These are phyloP conservation scores for Onchidella celtica DNA, from an alignment of 2,888 invertebrate species.

Conservation along the genomic window DNA sequence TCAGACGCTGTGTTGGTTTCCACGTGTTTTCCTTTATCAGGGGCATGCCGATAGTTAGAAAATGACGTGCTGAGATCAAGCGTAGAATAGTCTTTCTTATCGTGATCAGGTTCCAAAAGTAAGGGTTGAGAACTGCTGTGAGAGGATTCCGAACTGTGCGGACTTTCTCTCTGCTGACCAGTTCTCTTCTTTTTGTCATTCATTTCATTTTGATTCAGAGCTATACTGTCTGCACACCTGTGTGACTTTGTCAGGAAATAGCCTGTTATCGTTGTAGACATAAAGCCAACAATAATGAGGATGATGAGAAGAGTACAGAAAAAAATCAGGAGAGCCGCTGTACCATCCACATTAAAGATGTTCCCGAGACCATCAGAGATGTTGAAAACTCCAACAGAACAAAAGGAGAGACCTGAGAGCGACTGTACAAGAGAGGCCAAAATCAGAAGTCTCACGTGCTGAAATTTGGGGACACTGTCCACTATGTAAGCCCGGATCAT, in stretches of 20 bases:
- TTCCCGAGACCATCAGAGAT: slow-evolving; percentile 20
- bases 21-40: no score
- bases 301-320: not conserved
- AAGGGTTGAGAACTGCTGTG: not conserved
- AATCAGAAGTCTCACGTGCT: slow-evolving; percentile 12
- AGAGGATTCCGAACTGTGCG: not conserved
- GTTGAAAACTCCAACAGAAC: slow-evolving; percentile 17
- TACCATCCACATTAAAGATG: slow-evolving; percentile 18
- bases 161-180: not conserved
- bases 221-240: not conserved
- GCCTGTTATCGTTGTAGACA: slow-evolving; percentile 11
- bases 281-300: not conserved
- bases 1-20: not conserved
- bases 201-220: not conserved
- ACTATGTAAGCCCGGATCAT: slow-evolving; percentile 23
- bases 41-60: no score
- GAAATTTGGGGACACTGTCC: slow-evolving; percentile 20
- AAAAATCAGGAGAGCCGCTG: slow-evolving; percentile 20
- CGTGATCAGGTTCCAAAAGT: not conserved
- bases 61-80: not conserved
- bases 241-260: not conserved
- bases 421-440: slow-evolving; percentile 9
- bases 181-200: not conserved
- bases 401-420: not conserved
- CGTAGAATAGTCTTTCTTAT: not conserved